Conservation (phyloP, 2,888 invertebrate genomes). For the Rhopalosiphum nymphaeae region DNA sequence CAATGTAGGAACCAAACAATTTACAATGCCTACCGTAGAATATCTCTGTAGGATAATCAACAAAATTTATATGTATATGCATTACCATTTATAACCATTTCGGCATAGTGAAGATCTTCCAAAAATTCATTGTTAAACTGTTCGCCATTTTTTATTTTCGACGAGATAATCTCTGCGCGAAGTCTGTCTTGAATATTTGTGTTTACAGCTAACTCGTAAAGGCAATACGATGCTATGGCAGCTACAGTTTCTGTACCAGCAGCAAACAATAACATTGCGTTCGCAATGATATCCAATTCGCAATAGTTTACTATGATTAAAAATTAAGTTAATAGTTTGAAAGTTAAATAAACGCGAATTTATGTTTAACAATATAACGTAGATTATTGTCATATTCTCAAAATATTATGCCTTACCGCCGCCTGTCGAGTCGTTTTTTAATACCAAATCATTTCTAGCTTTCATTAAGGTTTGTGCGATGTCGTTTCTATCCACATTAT, state of each 20-base stretch:
- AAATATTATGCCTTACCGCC: neutral
- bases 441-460: neutral
- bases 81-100: slow-evolving; percentile 25
- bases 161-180: neutral
- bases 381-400: neutral
- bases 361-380: no score
- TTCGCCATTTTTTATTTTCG: neutral
- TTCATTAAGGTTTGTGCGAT: neutral
- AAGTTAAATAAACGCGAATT: neutral
- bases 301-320: neutral
- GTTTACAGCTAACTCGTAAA: slow-evolving; percentile 30
- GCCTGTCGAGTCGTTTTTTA: neutral
- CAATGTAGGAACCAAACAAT: no score
- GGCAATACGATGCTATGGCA: neutral
- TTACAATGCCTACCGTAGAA: no score
- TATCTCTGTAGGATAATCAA: no score
- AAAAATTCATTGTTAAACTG: slow-evolving; percentile 13
- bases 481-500: neutral
- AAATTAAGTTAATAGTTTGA: neutral
- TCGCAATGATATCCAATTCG: neutral
- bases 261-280: slow-evolving; percentile 10
- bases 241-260: slow-evolving; percentile 29
- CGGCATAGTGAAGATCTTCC: neutral
- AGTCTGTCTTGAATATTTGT: slow-evolving; percentile 23
- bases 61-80: neutral